phyloP scores from a whole-genome alignment of 2,113 vertebrate genomes.

The Psettodes erumei region DNA sequence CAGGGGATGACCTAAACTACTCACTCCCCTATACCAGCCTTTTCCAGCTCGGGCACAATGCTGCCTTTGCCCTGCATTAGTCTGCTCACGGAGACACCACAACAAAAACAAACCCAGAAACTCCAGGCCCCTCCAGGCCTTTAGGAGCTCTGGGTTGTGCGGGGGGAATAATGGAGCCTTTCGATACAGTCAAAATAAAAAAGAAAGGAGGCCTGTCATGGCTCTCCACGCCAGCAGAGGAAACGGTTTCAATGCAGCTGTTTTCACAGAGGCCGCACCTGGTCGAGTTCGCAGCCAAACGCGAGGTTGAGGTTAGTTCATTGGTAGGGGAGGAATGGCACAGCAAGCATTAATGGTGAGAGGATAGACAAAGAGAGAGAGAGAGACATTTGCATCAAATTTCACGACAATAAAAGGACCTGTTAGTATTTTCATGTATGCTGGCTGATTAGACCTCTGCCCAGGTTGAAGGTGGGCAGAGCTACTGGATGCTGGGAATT shows the following conservation, averaged over 20 bases:
- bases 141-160: constrained; percentile 50
- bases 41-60: constrained; percentile 50
- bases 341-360: constrained; percentile 21
- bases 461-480: constrained; percentile 11
- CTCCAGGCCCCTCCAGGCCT: constrained; percentile 52
- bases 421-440: constrained; percentile 4
- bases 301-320: constrained; percentile 60
- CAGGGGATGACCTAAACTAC: constrained; percentile 61
- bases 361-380: constrained; percentile 20
- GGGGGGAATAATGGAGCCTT: constrained; percentile 66
- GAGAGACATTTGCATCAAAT: constrained; percentile 9
- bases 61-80: constrained; percentile 68
- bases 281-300: constrained; percentile 58
- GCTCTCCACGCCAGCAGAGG: constrained; percentile 52
- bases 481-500: constrained; percentile 15
- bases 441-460: constrained; percentile 18
- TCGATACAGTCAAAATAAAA: constrained; percentile 70
- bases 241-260: constrained; percentile 73
- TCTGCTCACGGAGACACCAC: constrained; percentile 56
- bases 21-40: constrained; percentile 52
- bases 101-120: constrained; percentile 71
- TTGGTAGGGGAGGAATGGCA: constrained; percentile 40
- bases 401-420: constrained; percentile 16
- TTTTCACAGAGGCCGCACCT: constrained; percentile 75
- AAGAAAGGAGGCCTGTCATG: constrained; percentile 50